Evolutionary conservation across 2,797 vertebrate genomes (phyloP).

Genomic region (Cyclura pinguis): DNA sequence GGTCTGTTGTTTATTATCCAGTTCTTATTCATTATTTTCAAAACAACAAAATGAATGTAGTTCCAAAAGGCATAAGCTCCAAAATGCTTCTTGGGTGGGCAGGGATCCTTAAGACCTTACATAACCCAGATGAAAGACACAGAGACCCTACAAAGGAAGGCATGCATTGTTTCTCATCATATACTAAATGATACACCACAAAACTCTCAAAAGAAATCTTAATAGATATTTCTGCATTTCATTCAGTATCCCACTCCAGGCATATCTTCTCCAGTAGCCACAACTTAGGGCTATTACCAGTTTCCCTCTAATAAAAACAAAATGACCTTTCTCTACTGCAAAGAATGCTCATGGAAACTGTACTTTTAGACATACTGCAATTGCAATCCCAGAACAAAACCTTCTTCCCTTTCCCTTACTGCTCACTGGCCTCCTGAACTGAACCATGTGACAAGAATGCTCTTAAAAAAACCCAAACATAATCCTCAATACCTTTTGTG

Average conservation of each 20-base stretch:
- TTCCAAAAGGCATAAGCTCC: neutral
- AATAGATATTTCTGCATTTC: neutral
- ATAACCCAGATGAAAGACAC: neutral
- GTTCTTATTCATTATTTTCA: neutral
- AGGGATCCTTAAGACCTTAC: neutral
- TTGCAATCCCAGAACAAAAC: neutral
- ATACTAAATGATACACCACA: neutral
- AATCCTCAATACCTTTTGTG: slow-evolving; percentile 89
- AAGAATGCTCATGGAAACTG: slow-evolving; percentile 28
- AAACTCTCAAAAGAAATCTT: neutral
- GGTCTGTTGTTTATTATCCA: neutral
- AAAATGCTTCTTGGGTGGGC: neutral
- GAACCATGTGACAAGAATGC: slow-evolving; percentile 28
- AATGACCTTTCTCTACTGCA: slow-evolving; percentile 15
- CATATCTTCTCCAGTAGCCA: neutral
- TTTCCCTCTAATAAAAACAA: slow-evolving; percentile 26
- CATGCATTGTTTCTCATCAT: neutral
- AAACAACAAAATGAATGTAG: neutral
- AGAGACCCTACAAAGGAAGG: neutral
- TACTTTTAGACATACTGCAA: neutral
- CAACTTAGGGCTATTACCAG: neutral
- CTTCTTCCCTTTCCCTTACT: neutral
- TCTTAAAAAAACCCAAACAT: neutral
- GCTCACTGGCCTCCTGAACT: slow-evolving; percentile 7
- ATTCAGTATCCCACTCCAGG: neutral